Evolutionary conservation across 1,140 invertebrate species (phyloP).

Genomic region (Pseudomyrmex sp.): DNA sequence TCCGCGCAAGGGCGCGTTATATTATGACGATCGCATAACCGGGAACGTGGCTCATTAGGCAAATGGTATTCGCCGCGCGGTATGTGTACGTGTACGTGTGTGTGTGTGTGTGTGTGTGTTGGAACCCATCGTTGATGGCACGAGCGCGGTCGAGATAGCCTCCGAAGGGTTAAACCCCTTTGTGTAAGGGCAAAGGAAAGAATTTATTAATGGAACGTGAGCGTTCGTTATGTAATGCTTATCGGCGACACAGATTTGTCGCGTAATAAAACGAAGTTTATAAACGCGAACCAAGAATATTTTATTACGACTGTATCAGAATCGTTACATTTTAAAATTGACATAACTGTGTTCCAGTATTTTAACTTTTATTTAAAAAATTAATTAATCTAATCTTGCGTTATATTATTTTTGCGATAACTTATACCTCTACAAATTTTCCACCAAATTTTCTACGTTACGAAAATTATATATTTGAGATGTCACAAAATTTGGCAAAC

Average conservation of each 20-base stretch:
- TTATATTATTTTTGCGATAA: background rate
- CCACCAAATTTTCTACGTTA: too few relatives aligned
- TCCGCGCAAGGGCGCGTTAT: constrained; percentile 49
- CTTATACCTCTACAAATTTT: too few relatives aligned
- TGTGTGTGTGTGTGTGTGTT: background rate
- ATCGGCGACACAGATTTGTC: constrained; percentile 28
- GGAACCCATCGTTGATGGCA: constrained; percentile 25
- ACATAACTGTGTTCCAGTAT: too few relatives aligned
- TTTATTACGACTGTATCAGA: too few relatives aligned
- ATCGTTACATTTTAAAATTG: too few relatives aligned
- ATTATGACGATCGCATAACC: constrained; percentile 59
- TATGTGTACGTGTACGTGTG: background rate
- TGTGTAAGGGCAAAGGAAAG: constrained; percentile 16
- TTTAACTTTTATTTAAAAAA: background rate
- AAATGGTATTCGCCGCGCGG: constrained; percentile 14
- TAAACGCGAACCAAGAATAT: too few relatives aligned
- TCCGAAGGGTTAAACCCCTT: constrained; percentile 37
- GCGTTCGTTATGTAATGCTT: constrained; percentile 31
- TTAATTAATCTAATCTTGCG: background rate
- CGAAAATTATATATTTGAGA: background rate
- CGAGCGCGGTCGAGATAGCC: constrained; percentile 3
- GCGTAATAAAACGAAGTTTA: background rate
- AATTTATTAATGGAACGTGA: constrained; percentile 45
- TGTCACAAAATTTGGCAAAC: background rate
- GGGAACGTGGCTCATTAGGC: constrained; percentile 52